phyloP scores from a whole-genome alignment of 2,113 vertebrate species.

The Salminus brasiliensis region DNA sequence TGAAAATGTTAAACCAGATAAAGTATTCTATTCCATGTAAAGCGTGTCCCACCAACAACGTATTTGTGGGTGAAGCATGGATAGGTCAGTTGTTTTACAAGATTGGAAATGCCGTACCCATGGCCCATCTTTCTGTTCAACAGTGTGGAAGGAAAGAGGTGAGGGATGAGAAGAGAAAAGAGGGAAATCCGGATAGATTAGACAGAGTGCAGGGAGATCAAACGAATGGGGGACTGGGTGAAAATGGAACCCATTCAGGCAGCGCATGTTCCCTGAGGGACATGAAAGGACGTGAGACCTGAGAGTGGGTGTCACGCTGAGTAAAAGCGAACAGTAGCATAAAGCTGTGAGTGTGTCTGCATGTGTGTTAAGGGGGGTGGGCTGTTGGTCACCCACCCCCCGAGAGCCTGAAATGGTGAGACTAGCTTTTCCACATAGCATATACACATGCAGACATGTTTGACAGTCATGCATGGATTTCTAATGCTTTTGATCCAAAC shows the following conservation, averaged over 20 bases:
- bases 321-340: constrained; percentile 17
- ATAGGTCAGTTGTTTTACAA: neutral
- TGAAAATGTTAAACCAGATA: neutral
- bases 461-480: neutral
- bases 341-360: neutral
- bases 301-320: constrained; percentile 10
- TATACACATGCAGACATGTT: neutral
- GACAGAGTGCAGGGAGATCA: constrained; percentile 34
- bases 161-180: constrained; percentile 13
- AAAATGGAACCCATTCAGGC: constrained; percentile 51
- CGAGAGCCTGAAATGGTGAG: neutral
- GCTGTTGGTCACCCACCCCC: neutral
- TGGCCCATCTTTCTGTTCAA: constrained; percentile 2
- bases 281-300: constrained; percentile 32
- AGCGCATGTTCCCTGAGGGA: constrained; percentile 2
- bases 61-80: neutral
- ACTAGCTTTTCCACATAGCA: neutral
- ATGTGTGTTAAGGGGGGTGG: neutral
- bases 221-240: constrained; percentile 29
- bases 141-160: constrained; percentile 9
- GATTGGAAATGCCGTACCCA: neutral
- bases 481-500: neutral
- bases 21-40: no score
- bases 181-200: neutral
- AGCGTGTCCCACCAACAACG: neutral